Evolutionary conservation across 2,113 vertebrate genomes (phyloP).

Genomic region (Pungitius pungitius): DNA sequence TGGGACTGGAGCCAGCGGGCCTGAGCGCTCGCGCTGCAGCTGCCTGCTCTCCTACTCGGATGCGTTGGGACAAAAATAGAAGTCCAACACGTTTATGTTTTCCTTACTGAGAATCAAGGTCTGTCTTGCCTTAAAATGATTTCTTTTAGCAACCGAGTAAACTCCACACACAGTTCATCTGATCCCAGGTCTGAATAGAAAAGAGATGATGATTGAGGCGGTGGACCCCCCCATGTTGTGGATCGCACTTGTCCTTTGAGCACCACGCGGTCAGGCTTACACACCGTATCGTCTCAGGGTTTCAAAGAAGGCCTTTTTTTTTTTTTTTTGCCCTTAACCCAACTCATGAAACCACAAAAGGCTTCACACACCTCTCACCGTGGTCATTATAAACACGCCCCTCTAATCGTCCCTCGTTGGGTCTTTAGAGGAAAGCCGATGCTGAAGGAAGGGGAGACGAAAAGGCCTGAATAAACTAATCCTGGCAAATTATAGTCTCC

Average conservation of each 20-base stretch:
- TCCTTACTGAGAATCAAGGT: not conserved
- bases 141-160: conserved; percentile 14
- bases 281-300: not conserved
- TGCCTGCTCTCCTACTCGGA: conserved; percentile 9
- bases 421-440: conserved; percentile 35
- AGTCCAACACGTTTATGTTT: too few relatives aligned
- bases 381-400: conserved; percentile 45
- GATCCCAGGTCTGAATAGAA: not conserved
- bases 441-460: conserved; percentile 46
- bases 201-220: conserved; percentile 7
- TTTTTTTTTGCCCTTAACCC: conserved; percentile 15
- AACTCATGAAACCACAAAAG: conserved; percentile 22
- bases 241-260: conserved; percentile 18
- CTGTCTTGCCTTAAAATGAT: not conserved
- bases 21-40: conserved; percentile 5
- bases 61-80: conserved; percentile 1
- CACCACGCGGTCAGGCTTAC: not conserved
- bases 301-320: conserved; percentile 19
- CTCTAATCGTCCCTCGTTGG: conserved; percentile 46
- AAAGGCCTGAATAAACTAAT: conserved; percentile 58
- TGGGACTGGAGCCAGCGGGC: conserved; percentile 17
- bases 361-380: conserved; percentile 29
- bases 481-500: conserved; percentile 57
- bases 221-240: conserved; percentile 16
- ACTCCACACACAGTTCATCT: not conserved